These are phyloP conservation scores for Porites evermanni DNA, from an alignment of 92 coral and sea anemone species.

Conservation along the genomic window DNA sequence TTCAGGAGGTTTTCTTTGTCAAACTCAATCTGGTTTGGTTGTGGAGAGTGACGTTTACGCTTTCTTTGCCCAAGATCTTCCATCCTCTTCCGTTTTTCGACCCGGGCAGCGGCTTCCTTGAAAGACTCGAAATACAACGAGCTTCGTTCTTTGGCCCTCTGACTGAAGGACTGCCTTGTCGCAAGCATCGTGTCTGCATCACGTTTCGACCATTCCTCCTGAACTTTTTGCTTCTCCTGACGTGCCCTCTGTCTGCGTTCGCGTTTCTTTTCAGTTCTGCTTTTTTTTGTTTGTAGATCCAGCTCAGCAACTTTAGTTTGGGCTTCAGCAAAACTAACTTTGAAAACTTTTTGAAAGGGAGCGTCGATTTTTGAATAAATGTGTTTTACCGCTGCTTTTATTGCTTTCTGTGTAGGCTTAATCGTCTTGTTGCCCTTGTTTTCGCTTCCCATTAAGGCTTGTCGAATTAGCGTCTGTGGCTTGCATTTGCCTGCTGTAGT, in stretches of 20 bases:
- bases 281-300: constrained; percentile 34
- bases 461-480: neutral
- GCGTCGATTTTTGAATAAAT: constrained; percentile 35
- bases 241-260: constrained; percentile 36
- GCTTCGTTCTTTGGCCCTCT: constrained; percentile 43
- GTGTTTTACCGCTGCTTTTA: constrained; percentile 29
- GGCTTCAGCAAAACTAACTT: constrained; percentile 50
- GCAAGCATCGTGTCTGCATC: constrained; percentile 57
- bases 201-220: constrained; percentile 42
- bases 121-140: constrained; percentile 23
- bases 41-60: constrained; percentile 41
- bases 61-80: constrained; percentile 44
- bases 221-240: constrained; percentile 24
- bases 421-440: constrained; percentile 10
- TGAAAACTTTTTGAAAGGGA: constrained; percentile 48
- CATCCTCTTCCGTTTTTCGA: neutral
- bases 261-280: constrained; percentile 15
- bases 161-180: constrained; percentile 46
- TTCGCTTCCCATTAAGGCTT: neutral
- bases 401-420: constrained; percentile 37
- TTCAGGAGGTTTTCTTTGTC: constrained; percentile 35
- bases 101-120: constrained; percentile 15
- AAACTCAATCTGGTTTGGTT: neutral
- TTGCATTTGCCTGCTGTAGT: neutral
- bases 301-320: constrained; percentile 54